phyloP scores from a whole-genome alignment of 2,888 invertebrate genomes.

The Tachina lurida region DNA sequence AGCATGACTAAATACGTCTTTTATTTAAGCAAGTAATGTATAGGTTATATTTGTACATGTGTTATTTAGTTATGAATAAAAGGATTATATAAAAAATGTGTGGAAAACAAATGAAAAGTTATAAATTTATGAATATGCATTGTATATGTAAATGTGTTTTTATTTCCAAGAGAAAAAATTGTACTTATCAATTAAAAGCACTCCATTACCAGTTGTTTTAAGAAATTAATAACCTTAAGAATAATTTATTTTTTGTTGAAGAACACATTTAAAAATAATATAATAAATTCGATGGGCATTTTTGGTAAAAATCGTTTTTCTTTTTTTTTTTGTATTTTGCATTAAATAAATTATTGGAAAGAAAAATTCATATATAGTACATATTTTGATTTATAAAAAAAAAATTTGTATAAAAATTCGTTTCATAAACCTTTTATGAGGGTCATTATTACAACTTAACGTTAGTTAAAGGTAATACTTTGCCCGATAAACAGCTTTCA shows the following conservation, averaged over 20 bases:
- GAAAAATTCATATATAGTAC: neutral
- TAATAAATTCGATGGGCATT: conserved; percentile 61
- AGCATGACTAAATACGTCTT: conserved; percentile 37
- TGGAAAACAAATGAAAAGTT: conserved; percentile 4
- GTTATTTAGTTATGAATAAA: conserved; percentile 39
- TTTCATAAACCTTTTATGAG: too few relatives aligned
- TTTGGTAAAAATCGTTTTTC: conserved; percentile 64
- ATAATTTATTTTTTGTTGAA: neutral
- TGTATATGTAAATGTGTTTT: neutral
- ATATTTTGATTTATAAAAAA: too few relatives aligned
- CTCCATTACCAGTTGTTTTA: conserved; percentile 15
- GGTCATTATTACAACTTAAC: too few relatives aligned
- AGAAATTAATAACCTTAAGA: conserved; percentile 14
- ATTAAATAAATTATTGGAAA: conserved; percentile 34
- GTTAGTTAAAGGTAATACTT: too few relatives aligned
- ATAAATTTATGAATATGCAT: conserved; percentile 13
- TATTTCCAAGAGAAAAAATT: neutral
- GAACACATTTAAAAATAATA: conserved; percentile 24
- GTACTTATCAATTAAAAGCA: conserved; percentile 15
- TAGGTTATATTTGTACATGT: conserved; percentile 54
- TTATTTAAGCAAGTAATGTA: conserved; percentile 33
- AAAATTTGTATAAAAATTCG: too few relatives aligned
- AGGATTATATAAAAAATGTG: neutral
- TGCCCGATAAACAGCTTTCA: too few relatives aligned
- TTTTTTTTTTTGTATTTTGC: conserved; percentile 22